Percentiles rank a stretch among this genome's conserved stretches.
Evolutionary conservation across 2,888 invertebrate species (phyloP).

Genomic region (Phalera bucephala): DNA sequence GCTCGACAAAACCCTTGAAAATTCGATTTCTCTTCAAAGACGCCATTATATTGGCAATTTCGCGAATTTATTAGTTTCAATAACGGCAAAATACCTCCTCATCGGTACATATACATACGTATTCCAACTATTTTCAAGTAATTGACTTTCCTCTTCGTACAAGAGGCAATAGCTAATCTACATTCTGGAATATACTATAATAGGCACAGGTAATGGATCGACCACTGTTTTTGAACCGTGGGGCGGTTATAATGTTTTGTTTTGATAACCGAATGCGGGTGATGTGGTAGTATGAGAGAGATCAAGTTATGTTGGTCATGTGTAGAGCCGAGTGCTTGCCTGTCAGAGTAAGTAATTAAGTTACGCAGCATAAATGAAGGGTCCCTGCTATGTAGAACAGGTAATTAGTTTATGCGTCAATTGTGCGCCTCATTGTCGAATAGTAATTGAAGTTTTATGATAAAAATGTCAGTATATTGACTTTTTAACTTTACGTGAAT

Average conservation of each 20-base stretch:
- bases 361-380: slow-evolving; percentile 73
- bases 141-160: slow-evolving; percentile 68
- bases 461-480: not conserved
- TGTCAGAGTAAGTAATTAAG: slow-evolving; percentile 73
- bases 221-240: slow-evolving; percentile 50
- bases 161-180: slow-evolving; percentile 75
- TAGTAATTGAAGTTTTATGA: slow-evolving; percentile 22
- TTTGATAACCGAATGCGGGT: slow-evolving; percentile 13
- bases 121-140: slow-evolving; percentile 69
- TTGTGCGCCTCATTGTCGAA: slow-evolving; percentile 49
- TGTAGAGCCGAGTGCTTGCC: slow-evolving; percentile 51
- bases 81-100: slow-evolving; percentile 55
- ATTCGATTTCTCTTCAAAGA: slow-evolving; percentile 46
- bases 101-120: slow-evolving; percentile 43
- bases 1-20: slow-evolving; percentile 30
- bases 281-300: slow-evolving; percentile 21
- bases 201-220: slow-evolving; percentile 48
- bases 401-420: slow-evolving; percentile 72
- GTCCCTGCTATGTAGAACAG: slow-evolving; percentile 66
- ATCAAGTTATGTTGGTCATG: slow-evolving; percentile 37
- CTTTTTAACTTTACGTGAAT: not conserved
- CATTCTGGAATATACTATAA: slow-evolving; percentile 70
- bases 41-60: slow-evolving; percentile 53
- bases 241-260: slow-evolving; percentile 37
- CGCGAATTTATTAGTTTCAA: slow-evolving; percentile 55